Base-by-base conservation (phyloP, 2,797 vertebrate genomes). In the Phoxinus dragarum region DNA sequence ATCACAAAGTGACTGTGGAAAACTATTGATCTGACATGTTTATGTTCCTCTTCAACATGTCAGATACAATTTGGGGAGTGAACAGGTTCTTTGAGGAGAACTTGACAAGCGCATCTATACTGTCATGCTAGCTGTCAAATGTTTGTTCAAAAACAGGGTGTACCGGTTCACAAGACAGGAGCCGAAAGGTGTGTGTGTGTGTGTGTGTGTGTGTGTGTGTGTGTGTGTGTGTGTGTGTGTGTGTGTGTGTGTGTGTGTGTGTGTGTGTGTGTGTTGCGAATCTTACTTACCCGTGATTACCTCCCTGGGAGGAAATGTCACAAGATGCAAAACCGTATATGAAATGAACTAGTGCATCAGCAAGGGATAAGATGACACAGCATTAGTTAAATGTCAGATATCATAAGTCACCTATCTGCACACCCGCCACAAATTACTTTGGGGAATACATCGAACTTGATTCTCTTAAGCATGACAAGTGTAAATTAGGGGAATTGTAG, bases 381-480 rank as follows among this genome's bases (percentile, higher is more conserved):
- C 76, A 78, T 69, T 82, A 79, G 84, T 82, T 82, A 82, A 82
- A 80, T 80, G 72, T 67, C 72, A 42, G 17, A 52, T 76, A 84
- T 81, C 66, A 84, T 86, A 79, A 84, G 47, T 27, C 75, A 80
- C 52, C 76, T 82, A 76, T 80, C 81, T 81, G 40, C 34, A 73
- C 49, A 38, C 17, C 19, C 27, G 5, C 61, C 2, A 73, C 64
- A 86, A 84, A 88, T 84, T 79, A 77, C 82, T 84, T 73, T 73
- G 82, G 84, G 79, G 73, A 84, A 86, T 72, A 72, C 56, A 79
- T 69, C 5, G 61, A 81, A 78, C 69, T 44, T 73, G 77, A 84
- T 76, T 84, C 67, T 86, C 67, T 82, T 84, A 61, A 84, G 77
- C 74, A 86, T 84, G 85, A 80, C 87, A 82, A 81, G 81, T 66